Base-by-base conservation (phyloP, 2,113 vertebrate species). In the Rhineura floridana region DNA sequence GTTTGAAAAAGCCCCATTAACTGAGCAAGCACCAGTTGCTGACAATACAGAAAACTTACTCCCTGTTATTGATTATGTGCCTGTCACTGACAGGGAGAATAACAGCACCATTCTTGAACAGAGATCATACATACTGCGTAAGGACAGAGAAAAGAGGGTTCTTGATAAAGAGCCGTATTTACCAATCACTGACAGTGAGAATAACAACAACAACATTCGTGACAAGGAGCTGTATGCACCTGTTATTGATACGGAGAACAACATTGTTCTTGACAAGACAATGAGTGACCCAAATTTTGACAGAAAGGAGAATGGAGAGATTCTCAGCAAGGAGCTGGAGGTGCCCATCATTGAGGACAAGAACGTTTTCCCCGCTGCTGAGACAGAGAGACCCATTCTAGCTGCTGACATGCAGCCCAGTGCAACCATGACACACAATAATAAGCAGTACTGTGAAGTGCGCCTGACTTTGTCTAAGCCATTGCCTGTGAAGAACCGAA, bases 401-500 rank as follows among this genome's bases (percentile, higher is more conserved):
- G 59, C 50, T 19, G 28, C 83, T 0, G 0, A 83, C 52, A 79
- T 33, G 69, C 44, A 89, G 81, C 90, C 90, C 69, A 94, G 92
- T 0, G 91, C 91, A 36, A 52, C 13, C 0, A 92, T 42, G 4
- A 15, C 81, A 21, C 81, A 76, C 59, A 76, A 25, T 79, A 84
- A 85, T 86, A 95, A 94, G 89, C 94, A 96, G 52, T 97, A 96
- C 89, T 97, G 94, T 0, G 97, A 97, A 91, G 96, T 97, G 30
- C 97, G 96, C 79, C 94, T 97, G 90, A 97, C 96, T 0, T 91
- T 97, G 91, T 96, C 97, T 88, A 97, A 98, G 89, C 93, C 97
- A 11, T 93, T 91, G 0, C 87, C 96, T 0, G 98, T 98, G 95
- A 94, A 96, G 87, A 99, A 99, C 94, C 96, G 98, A 92, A 99